Evolutionary conservation across 2,113 vertebrate genomes (phyloP), one percentile per base, ranked within the genome.

Genomic region (Ibidorhyncha struthersii): DNA sequence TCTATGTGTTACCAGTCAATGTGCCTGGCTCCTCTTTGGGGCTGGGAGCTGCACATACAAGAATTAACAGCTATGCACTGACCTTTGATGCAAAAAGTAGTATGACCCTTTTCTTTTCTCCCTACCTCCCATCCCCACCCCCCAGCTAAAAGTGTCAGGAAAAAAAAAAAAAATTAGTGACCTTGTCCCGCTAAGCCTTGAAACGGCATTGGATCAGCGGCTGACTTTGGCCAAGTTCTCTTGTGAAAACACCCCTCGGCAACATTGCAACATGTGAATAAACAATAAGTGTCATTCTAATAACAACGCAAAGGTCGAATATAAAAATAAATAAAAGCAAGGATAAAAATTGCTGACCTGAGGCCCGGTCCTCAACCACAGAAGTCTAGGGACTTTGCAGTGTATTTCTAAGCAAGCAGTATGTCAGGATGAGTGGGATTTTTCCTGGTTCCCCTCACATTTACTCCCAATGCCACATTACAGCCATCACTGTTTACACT

Each of bases 251-350:
- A 96, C 66, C 93, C 94, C 66, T 90, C 4, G 4, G 84, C 89
- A 70, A n/a, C 62, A 36, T 19, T 62, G 71, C 74, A 88, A 88
- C 93, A 87, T 89, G 82, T 67, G 91, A 88, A 88, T 94, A 96
- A 97, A 95, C 96, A 95, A 0, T 72, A 79, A 95, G 18, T 88
- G 87, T 88, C 52, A 8, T 80, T 90, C 87, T 74, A 81, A 76
- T 84, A 95, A 92, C 66, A 90, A 30, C 0, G 0, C 50, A 70
- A 80, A 91, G 67, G 89, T 88, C 40, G 13, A 82, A 66, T 86
- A 82, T 94, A 90, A 95, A 96, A 91, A 82, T 96, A 94, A 96
- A 93, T 62, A 90, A 93, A 97, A 90, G n/a, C 53, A 95, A 93
- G 55, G 74, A 59, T 86, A 83, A 90, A 90, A 93, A 47, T 81